Evolutionary conservation across 2,797 vertebrate genomes (phyloP), one percentile per base, ranked within the genome.

Genomic region (Liasis olivaceus): DNA sequence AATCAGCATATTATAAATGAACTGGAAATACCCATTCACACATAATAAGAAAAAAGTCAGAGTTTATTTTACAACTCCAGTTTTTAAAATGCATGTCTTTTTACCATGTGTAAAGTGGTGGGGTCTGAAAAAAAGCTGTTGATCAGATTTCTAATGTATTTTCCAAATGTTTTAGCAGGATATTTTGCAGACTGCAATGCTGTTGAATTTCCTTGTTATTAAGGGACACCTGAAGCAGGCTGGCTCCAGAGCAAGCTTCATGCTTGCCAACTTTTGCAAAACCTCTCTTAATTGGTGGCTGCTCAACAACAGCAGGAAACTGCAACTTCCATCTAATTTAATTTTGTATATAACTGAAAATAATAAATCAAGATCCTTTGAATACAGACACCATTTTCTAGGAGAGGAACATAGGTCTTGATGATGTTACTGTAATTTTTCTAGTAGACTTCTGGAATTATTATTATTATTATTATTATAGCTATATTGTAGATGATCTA

Each of bases 1-100:
- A 90, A 84, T 47, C 11, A 87, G 54, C 14, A n/a, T 87, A n/a
- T 60, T 90, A 59, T 51, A 91, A 93, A 47, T 51, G 5, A 51
- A 86, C 36, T 88, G 90, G 56, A 94, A 94, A 93, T 31, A 69
- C 12, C 31, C 88, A 91, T 62, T 91, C 26, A 87, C 54, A 28
- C 51, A 58, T 0, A 1, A 9, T 84, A 92, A 0, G 15, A 59
- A 8, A 93, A 90, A 94, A 91, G 72, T 31, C 62, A 12, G 63
- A 22, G 62, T 36, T 89, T 89, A 3, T 28, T 88, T 62, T 62
- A 77, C 26, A 28, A 36, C 58, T 28, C 51, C 56, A 91, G 11
- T 77, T 42, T 77, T 77, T 22, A 54, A 59, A 89, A 92, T 28
- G 0, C n/a, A 64, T 56, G 77, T 15, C 14, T 92, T 31, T 69